These are phyloP conservation scores for Cyphomyrus discorhynchus DNA, from an alignment of 2,113 vertebrate species.

Conservation along the genomic window DNA sequence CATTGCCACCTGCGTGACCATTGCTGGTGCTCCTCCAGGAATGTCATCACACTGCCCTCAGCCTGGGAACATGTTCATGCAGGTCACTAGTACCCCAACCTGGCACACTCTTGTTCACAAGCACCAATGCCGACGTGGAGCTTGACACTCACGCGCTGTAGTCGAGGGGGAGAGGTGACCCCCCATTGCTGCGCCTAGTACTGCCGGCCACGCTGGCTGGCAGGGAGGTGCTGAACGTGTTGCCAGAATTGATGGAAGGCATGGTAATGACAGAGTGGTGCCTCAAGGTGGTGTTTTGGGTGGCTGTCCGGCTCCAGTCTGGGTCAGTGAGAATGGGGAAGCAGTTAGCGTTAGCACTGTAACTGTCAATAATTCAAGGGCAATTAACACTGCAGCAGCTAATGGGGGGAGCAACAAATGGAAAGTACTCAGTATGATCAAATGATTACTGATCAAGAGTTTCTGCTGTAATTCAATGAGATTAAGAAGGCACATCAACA, in stretches of 20 bases:
- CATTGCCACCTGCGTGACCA: neutral
- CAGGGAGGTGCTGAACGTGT: constrained; percentile 41
- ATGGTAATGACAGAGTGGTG: neutral
- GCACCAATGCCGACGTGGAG: neutral
- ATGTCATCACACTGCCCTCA: constrained; percentile 8
- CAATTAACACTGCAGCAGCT: neutral
- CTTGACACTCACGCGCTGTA: neutral
- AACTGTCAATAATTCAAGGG: neutral
- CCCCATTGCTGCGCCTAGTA: constrained; percentile 36
- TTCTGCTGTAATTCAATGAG: neutral
- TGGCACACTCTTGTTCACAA: neutral
- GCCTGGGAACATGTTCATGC: constrained; percentile 14
- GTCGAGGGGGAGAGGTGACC: neutral
- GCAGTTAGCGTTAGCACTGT: neutral
- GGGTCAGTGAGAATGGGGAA: neutral
- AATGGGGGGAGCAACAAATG: neutral
- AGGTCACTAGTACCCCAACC: neutral
- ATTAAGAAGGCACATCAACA: neutral
- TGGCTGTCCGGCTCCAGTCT: constrained; percentile 64
- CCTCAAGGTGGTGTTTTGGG: constrained; percentile 38
- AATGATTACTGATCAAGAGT: neutral
- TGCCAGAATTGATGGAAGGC: constrained; percentile 21
- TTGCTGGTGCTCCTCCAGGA: constrained; percentile 9
- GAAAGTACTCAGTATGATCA: neutral
- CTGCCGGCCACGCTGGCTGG: constrained; percentile 31